phyloP scores from a whole-genome alignment of 2,113 vertebrate species.

The Lepus timidus region DNA sequence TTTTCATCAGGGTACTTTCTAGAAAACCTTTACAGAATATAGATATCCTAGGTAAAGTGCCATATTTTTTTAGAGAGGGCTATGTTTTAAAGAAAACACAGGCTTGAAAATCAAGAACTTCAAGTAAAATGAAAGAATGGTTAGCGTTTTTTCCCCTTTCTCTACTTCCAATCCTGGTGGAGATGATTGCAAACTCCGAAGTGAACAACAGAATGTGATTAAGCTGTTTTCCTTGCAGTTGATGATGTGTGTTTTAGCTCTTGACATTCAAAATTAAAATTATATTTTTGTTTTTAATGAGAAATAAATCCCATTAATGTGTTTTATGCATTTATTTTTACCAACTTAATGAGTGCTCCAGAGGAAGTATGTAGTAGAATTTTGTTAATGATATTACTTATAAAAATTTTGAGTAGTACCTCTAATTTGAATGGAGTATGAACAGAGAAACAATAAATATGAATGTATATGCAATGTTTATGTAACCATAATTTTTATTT shows the following conservation, averaged over 20 bases:
- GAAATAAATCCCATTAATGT: neutral
- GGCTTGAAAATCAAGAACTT: neutral
- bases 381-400: neutral
- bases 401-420: neutral
- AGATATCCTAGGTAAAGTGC: neutral
- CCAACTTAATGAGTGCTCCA: neutral
- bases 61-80: neutral
- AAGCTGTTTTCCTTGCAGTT: neutral
- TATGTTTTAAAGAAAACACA: neutral
- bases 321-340: neutral
- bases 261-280: neutral
- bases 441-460: neutral
- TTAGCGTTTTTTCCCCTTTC: neutral
- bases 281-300: neutral
- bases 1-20: neutral
- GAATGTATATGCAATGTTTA: neutral
- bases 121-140: neutral
- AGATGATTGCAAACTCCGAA: neutral
- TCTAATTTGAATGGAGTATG: too few relatives aligned
- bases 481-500: neutral
- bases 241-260: neutral
- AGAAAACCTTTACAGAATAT: neutral
- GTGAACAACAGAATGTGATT: neutral
- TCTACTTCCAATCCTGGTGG: neutral
- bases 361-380: neutral